Evolutionary conservation across 1,140 invertebrate genomes (phyloP).

Genomic region (Pollicipes pollicipes): DNA sequence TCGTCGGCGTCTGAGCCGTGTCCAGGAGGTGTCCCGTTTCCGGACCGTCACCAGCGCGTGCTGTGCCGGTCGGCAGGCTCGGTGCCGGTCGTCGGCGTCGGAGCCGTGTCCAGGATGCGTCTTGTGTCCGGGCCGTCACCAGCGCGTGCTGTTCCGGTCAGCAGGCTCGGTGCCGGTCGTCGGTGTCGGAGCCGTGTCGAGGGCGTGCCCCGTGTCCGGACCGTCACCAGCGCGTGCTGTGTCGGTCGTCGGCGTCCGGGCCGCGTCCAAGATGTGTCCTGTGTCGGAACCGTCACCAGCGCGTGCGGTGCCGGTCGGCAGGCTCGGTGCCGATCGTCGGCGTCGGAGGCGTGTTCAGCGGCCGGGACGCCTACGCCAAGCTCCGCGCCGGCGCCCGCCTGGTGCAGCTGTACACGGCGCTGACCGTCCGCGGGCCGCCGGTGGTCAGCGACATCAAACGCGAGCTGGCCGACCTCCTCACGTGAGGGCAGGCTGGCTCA

Average conservation of each 20-base stretch:
- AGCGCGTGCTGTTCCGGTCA: too few relatives aligned
- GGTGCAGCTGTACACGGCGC: slow-evolving; percentile 27
- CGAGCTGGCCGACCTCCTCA: slow-evolving; percentile 50
- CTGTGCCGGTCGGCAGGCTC: too few relatives aligned
- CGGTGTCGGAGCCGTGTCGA: slow-evolving; percentile 4
- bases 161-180: too few relatives aligned
- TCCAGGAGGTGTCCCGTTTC: too few relatives aligned
- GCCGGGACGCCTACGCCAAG: slow-evolving; percentile 28
- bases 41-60: too few relatives aligned
- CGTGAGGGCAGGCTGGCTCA: slow-evolving; percentile 9
- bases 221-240: not conserved
- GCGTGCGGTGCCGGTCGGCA: slow-evolving; percentile 16
- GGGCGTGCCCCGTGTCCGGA: not conserved
- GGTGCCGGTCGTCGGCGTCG: too few relatives aligned
- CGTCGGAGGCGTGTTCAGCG: slow-evolving; percentile 58
- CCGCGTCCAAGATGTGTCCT: not conserved
- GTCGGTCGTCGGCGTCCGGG: not conserved
- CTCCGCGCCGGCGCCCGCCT: slow-evolving; percentile 26
- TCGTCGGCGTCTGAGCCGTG: too few relatives aligned
- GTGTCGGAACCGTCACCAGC: not conserved
- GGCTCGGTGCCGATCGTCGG: slow-evolving; percentile 54
- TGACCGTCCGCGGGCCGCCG: slow-evolving; percentile 45
- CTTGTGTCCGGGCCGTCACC: too few relatives aligned
- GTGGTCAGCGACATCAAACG: slow-evolving; percentile 57
- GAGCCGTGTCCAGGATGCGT: too few relatives aligned